Conservation (phyloP, 2,797 vertebrate species). For the Sebastes umbrosus region DNA sequence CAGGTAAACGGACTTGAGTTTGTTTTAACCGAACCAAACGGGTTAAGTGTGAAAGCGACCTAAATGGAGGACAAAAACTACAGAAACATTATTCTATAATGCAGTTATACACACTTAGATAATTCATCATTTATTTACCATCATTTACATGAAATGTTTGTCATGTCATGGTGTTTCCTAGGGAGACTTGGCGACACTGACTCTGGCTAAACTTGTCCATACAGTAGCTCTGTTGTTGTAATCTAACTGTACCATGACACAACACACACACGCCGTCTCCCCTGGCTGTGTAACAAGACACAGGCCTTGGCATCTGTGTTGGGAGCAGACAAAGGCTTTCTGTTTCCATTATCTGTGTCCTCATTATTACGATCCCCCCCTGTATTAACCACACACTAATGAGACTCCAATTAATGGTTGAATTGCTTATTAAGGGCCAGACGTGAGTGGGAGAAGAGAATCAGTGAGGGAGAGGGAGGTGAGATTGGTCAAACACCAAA, state of each 20-base stretch:
- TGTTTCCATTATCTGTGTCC: constrained; percentile 65
- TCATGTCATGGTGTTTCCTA: background rate
- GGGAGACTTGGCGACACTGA: background rate
- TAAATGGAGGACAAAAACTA: background rate
- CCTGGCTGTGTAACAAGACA: constrained; percentile 27
- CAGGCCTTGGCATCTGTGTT: constrained; percentile 39
- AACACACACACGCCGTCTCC: constrained; percentile 1
- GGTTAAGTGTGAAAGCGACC: background rate
- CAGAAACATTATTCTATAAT: background rate
- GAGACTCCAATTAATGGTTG: constrained; percentile 70
- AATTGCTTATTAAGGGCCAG: constrained; percentile 69
- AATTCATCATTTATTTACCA: background rate
- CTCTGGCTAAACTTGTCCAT: background rate
- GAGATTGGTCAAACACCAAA: constrained; percentile 17
- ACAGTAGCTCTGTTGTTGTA: constrained; percentile 7
- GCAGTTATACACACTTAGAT: background rate
- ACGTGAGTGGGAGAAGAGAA: constrained; percentile 31
- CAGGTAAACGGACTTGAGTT: too few relatives aligned
- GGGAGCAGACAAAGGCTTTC: constrained; percentile 51
- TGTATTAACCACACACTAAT: constrained; percentile 71
- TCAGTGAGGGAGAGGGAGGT: constrained; percentile 15
- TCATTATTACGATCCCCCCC: constrained; percentile 69
- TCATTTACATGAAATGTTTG: background rate
- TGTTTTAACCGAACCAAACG: too few relatives aligned
- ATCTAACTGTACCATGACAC: constrained; percentile 13